Conservation (phyloP, 2,797 vertebrate species). For the Sternotherus odoratus region DNA sequence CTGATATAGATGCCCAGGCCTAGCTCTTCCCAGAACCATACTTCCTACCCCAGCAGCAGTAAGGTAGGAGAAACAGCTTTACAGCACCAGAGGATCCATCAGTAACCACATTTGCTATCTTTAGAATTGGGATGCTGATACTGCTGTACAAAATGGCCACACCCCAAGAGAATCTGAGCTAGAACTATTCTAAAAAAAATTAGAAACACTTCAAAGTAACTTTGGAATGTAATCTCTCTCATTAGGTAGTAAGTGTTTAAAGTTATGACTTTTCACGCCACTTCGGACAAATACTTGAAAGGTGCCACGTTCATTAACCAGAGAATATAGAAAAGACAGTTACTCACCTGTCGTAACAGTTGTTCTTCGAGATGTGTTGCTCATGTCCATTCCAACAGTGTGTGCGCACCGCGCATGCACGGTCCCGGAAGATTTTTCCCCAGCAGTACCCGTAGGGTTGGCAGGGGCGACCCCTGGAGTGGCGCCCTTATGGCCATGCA, state of each 20-base stretch:
- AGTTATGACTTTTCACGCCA: not conserved
- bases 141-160: not conserved
- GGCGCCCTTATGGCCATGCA: no score
- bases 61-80: not conserved
- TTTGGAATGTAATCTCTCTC: not conserved
- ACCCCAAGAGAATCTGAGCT: not conserved
- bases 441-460: no score
- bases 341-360: no score
- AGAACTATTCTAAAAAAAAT: not conserved
- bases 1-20: not conserved
- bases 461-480: no score
- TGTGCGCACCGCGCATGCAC: no score
- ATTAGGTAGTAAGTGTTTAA: not conserved
- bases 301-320: not conserved
- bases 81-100: not conserved
- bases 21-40: not conserved
- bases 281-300: not conserved
- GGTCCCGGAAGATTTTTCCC: no score
- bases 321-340: not conserved
- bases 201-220: not conserved
- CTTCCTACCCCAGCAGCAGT: not conserved
- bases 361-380: no score
- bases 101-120: fast-evolving
- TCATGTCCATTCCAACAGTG: no score
- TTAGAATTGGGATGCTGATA: not conserved